Base-by-base conservation (phyloP, 30 jellyfish, hydroid and myxozoan genomes). In the Clytia hemisphaerica region DNA sequence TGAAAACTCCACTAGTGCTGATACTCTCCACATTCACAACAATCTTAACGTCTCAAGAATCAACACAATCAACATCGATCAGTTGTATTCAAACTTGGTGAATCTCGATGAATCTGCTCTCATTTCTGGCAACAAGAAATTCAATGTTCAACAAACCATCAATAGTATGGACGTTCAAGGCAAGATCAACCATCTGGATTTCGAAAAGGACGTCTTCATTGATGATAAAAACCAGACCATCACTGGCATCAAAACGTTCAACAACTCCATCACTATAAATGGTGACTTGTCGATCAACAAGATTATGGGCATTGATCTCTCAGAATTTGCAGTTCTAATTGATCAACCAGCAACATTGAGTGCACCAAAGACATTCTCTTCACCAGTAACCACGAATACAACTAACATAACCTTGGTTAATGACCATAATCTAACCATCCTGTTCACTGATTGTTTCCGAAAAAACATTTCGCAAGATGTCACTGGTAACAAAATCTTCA, bases 401-500 rank as follows among this genome's bases (percentile, higher is more conserved):
- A 5, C 40, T 9, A 51, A 58, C 25, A 45, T 75, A 4, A 21
- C 19, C 12, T 10, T 50, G 18, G 40, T 54, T 30, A 38, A 36
- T 30, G 36, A 47, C 64, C 36, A 50, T 2, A 42, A 55, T 30
- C 35, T 78, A 12, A 70, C 80, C 24, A 15, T 31, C 26, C 31
- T 84, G 37, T 18, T 31, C 16, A 35, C 45, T 10, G 87, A 84
- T 54, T 31, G 27, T 32, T 81, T 84, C 27, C 3, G 55, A 7
- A 84, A 71, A 21, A 42, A 40, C 18, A 60, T 65, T 12, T 33
- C 46, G 14, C 88, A 84, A 21, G 57, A 38, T 28, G 76, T 84
- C 31, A 28, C 67, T 24, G 95, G 88, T 1, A 14, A 18, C 10
- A 69, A 84, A 59, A 29, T 45, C 15, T 75, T 84, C 70, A 32